Base-by-base conservation (phyloP, 2,888 invertebrate genomes). In the Fragum whitleyi region DNA sequence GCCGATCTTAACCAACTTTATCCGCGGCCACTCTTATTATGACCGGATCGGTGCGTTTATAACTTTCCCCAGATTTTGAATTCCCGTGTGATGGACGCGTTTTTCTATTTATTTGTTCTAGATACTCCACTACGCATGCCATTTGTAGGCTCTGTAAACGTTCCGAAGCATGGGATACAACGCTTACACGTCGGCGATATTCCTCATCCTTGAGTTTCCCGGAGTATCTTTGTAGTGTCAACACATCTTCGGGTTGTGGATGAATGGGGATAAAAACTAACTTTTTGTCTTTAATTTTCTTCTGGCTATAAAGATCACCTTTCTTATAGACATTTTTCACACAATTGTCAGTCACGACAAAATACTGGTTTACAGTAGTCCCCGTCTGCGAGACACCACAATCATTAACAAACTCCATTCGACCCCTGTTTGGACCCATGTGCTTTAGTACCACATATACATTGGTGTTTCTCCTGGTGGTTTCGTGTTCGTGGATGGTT, bases 331-430 rank as follows among this genome's bases (percentile, higher is more conserved):
- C n/a, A 36, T 36, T 36, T 36, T 36, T 36, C 32, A 36, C 32
- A 36, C 32, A 36, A 36, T 6, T 36, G 32, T 5, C n/a, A 7
- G 53, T 53, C 6, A 53, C 53, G 23, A n/a, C 11, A 53, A 53
- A 53, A 53, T 21, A 53, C 14, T 11, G 53, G 23, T 53, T 53
- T 23, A 53, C 53, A 23, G 53, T 7, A 21, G 47, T 47, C 47
- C 53, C 53, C 23, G n/a, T 53, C 53, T 53, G 6, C 53, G 2
- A 53, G n/a, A 53, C 53, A 53, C 53, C 53, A 53, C 53, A 53
- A 53, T 53, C 53, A 53, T 53, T 14, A 7, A 21, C n/a, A 23
- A 53, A 53, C n/a, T 53, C 53, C n/a, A 21, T n/a, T 21, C 53
- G 6, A 21, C 3, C 23, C 3, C n/a, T 21, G 53, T 53, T 23